phyloP scores from a whole-genome alignment of 2,888 invertebrate species.

The Napeogenes inachia region DNA sequence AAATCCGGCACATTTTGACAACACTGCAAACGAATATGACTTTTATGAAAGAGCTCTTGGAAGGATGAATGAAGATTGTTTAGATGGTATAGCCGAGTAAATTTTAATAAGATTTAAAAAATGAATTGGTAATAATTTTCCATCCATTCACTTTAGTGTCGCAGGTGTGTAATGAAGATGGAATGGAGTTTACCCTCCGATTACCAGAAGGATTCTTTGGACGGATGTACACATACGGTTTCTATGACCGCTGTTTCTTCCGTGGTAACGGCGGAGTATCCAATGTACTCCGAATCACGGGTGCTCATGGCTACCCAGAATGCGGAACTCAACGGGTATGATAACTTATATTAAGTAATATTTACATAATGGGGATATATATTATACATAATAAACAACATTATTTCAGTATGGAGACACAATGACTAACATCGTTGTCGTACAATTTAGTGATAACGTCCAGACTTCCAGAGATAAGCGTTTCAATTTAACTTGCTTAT shows the following conservation, averaged over 20 bases:
- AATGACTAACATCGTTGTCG: constrained; percentile 95
- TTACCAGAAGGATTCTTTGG: constrained; percentile 94
- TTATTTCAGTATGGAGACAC: constrained; percentile 88
- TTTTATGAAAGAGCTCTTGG: constrained; percentile 89
- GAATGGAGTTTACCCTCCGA: constrained; percentile 93
- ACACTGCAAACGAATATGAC: constrained; percentile 86
- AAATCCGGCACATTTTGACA: constrained; percentile 91
- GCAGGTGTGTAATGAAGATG: constrained; percentile 94
- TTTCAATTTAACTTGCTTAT: constrained; percentile 94
- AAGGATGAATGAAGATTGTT: constrained; percentile 86
- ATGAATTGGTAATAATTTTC: neutral
- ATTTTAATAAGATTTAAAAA: neutral
- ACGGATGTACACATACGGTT: constrained; percentile 93
- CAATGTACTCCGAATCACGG: constrained; percentile 90
- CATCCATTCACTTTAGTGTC: constrained; percentile 79
- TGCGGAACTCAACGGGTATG: constrained; percentile 91
- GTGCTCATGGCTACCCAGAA: constrained; percentile 94
- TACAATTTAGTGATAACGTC: constrained; percentile 95
- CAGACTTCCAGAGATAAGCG: constrained; percentile 94
- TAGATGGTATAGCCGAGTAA: constrained; percentile 81
- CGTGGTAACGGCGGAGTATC: constrained; percentile 91
- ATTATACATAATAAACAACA: neutral
- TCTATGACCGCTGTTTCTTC: constrained; percentile 93
- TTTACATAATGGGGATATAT: neutral
- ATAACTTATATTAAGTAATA: constrained; percentile 12